Conservation (phyloP, 92 coral and sea anemone genomes). For the Umimayanthus kanabou region DNA sequence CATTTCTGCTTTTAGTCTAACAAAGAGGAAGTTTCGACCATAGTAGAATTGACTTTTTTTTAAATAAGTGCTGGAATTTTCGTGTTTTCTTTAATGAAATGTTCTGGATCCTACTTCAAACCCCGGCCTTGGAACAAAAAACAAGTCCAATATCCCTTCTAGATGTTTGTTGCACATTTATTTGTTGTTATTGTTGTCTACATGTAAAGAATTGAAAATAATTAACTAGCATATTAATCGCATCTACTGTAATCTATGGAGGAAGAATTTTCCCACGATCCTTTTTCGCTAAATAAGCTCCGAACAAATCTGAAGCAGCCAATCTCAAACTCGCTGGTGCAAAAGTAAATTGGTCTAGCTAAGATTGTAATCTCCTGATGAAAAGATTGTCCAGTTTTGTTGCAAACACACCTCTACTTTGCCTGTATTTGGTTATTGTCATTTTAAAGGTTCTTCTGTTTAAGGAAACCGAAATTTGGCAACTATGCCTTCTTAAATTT, state of each 20-base stretch:
- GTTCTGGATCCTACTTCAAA: no score
- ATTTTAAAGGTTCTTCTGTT: neutral
- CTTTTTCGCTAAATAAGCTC: neutral
- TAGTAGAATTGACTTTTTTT: no score
- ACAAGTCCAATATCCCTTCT: neutral
- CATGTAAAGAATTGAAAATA: neutral
- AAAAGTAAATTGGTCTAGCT: neutral
- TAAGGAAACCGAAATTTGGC: no score
- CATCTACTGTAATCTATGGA: neutral
- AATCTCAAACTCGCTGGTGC: slow-evolving; percentile 4
- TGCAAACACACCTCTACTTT: neutral
- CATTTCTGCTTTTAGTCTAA: neutral
- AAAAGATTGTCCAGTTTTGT: neutral
- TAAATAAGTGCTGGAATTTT: neutral
- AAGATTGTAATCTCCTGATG: neutral
- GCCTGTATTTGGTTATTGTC: neutral
- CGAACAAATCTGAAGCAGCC: no score
- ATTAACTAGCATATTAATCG: neutral
- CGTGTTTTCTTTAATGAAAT: neutral
- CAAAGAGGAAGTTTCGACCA: neutral
- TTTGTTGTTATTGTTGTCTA: neutral
- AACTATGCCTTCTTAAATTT: no score
- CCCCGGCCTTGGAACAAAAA: no score
- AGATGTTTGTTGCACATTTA: neutral
- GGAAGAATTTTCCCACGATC: neutral